phyloP scores from a whole-genome alignment of 2,888 invertebrate genomes.

The Subacronicta megacephala region DNA sequence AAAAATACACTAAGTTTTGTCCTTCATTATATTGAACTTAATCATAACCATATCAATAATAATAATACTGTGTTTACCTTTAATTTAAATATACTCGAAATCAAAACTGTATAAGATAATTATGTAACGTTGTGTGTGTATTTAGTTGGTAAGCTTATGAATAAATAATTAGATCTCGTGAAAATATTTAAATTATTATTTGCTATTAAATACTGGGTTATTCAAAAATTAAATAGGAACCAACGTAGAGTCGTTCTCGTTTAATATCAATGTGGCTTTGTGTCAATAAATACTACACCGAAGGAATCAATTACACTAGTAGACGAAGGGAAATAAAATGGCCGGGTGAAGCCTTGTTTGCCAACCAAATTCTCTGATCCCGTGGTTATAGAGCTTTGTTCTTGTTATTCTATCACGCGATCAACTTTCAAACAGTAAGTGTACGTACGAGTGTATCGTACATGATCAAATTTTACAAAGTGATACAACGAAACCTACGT shows the following conservation, averaged over 20 bases:
- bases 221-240: not conserved
- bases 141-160: too few species aligned
- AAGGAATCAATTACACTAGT: slow-evolving; percentile 4
- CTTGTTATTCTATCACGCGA: slow-evolving; percentile 52
- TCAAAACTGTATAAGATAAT: too few species aligned
- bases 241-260: not conserved
- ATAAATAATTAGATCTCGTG: too few species aligned
- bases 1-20: too few species aligned
- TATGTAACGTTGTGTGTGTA: too few species aligned
- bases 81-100: too few species aligned
- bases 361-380: slow-evolving; percentile 46
- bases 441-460: slow-evolving; percentile 16
- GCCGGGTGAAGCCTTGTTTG: slow-evolving; percentile 36
- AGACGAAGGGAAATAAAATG: slow-evolving; percentile 44
- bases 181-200: not conserved
- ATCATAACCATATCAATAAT: too few species aligned
- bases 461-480: slow-evolving; percentile 37
- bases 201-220: not conserved
- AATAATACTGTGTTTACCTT: too few species aligned
- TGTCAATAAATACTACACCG: slow-evolving; percentile 9
- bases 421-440: slow-evolving; percentile 53
- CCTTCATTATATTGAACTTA: too few species aligned
- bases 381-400: slow-evolving; percentile 50
- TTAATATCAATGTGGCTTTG: slow-evolving; percentile 1
- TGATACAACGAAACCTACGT: slow-evolving; percentile 4